Base-by-base conservation (phyloP, 2,888 invertebrate genomes). In the Apantesis nais region DNA sequence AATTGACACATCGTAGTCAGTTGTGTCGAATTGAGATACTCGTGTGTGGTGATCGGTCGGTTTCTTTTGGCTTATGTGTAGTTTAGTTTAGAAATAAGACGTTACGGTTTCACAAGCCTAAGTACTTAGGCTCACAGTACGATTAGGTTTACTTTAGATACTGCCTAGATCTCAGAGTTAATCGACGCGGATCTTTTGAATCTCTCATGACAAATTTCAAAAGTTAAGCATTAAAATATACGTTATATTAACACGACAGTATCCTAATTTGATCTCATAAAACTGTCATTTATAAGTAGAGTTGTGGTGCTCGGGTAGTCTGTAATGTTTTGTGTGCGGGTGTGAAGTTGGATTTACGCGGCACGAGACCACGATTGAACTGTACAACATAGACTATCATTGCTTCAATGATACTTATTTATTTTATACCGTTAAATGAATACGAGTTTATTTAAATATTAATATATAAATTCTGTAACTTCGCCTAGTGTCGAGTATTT, bases 261-360 rank as follows among this genome's bases (percentile, higher is more conserved):
- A 86, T 89, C 89, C 88, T 89, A 89, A 78, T 81, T 85, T 92
- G 92, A 93, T 93, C 92, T 92, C 92, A 92, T 84, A 80, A 79
- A 83, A 81, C 84, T 78, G 79, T 83, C 84, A 72, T 81, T 82
- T 81, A 79, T 83, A 82, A 83, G 83, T 78, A 74, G 78, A 83
- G 83, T 80, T 79, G 83, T 79, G 92, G 92, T 92, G 90, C 91
- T 92, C 89, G 89, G 89, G 88, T 92, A 89, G 85, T 84, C 69
- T 87, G 82, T 83, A 75, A 79, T 76, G 76, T 82, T 81, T 80
- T 77, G 66, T 79, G 72, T 78, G 71, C 55, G 73, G 78, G 70
- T 77, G 77, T 74, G 66, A 74, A 80, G 75, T 75, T 71, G 63
- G 68, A 78, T 68, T 64, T 72, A 65, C 66, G 31, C 31, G 67